Evolutionary conservation across 2,888 invertebrate species (phyloP).

Genomic region (Aphodius granarius): DNA sequence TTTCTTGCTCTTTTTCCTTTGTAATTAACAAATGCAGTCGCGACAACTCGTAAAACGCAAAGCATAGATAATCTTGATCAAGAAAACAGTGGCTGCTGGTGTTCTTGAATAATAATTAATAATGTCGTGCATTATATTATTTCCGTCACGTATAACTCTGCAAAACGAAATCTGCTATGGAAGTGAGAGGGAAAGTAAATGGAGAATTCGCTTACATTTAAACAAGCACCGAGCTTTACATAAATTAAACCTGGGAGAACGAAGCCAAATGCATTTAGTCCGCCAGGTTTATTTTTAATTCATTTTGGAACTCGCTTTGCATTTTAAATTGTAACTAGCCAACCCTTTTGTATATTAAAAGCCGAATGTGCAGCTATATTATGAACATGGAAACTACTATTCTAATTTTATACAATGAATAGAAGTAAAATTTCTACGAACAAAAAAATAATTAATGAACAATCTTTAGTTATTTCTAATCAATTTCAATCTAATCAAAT

Average conservation of each 20-base stretch:
- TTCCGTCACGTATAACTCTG: neutral
- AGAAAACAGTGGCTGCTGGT: neutral
- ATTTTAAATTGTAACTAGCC: neutral
- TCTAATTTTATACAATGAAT: too few relatives aligned
- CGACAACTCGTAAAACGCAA: neutral
- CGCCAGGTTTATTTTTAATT: neutral
- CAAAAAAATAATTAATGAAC: too few relatives aligned
- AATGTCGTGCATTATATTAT: neutral
- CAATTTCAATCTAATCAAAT: too few relatives aligned
- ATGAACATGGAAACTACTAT: too few relatives aligned
- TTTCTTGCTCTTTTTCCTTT: neutral
- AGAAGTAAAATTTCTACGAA: too few relatives aligned
- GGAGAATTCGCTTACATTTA: neutral
- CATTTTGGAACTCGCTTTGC: neutral
- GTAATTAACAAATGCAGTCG: neutral
- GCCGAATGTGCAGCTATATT: neutral
- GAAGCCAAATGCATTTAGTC: neutral
- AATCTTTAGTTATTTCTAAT: too few relatives aligned
- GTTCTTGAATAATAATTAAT: neutral
- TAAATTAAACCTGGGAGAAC: neutral
- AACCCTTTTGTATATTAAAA: neutral
- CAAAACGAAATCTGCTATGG: neutral
- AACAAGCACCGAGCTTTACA: neutral
- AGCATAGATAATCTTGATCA: neutral
- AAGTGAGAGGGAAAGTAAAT: neutral